A percentile compares a stretch with the other conserved stretches of the same genome.
Conservation (phyloP, 2,888 invertebrate genomes). For the Ypsolopha sequella region DNA sequence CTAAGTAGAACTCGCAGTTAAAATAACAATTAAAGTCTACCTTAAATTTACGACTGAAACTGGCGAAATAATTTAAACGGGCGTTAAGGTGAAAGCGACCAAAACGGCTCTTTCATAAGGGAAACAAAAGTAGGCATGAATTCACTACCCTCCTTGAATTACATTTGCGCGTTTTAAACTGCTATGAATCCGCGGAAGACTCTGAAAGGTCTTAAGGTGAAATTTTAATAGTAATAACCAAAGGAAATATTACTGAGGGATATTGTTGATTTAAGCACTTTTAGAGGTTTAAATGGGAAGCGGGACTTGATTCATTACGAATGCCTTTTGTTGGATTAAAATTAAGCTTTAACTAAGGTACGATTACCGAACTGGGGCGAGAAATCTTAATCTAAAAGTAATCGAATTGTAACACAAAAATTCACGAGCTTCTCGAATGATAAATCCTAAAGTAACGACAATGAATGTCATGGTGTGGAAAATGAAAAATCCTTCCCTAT, state of each 20-base stretch:
- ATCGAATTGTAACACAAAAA: constrained; percentile 14
- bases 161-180: constrained; percentile 46
- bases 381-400: constrained; percentile 21
- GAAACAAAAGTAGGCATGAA: constrained; percentile 52
- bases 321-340: constrained; percentile 9
- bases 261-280: constrained; percentile 55
- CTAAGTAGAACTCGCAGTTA: constrained; percentile 67
- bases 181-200: constrained; percentile 32
- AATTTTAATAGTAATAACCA: constrained; percentile 63
- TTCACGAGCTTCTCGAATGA: constrained; percentile 41
- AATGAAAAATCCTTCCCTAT: constrained; percentile 58
- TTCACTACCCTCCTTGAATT: constrained; percentile 38
- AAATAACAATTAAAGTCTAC: constrained; percentile 70
- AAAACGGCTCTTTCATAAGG: constrained; percentile 51
- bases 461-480: constrained; percentile 58
- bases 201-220: constrained; percentile 45
- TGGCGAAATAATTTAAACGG: constrained; percentile 63
- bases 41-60: constrained; percentile 67
- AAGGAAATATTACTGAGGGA: constrained; percentile 58
- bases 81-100: constrained; percentile 44
- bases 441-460: constrained; percentile 63
- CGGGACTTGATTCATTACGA: constrained; percentile 8
- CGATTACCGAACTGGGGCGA: constrained; percentile 11
- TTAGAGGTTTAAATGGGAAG: constrained; percentile 21
- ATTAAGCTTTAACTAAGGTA: constrained; percentile 6